Evolutionary conservation across 2,797 vertebrate species (phyloP).

Genomic region (Microctenopoma stevenorrisi): DNA sequence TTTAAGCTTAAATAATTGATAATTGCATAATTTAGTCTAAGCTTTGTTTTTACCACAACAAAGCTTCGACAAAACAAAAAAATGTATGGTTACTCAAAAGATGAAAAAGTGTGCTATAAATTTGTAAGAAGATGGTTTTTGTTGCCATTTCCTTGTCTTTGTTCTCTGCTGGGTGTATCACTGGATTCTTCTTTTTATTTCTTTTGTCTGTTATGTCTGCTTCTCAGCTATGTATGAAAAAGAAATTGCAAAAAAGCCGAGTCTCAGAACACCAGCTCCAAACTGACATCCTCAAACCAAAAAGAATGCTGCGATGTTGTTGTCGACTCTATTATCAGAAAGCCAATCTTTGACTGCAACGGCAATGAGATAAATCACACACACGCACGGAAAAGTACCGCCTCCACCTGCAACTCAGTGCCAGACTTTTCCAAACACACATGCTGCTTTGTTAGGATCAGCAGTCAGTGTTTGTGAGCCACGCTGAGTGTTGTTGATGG

Average conservation of each 20-base stretch:
- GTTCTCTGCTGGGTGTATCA: constrained; percentile 39
- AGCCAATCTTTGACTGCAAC: constrained; percentile 34
- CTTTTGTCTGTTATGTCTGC: constrained; percentile 10
- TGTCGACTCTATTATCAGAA: constrained; percentile 37
- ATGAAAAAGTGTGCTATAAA: constrained; percentile 50
- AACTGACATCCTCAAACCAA: constrained; percentile 10
- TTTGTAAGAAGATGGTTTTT: constrained; percentile 29
- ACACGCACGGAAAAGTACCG: constrained; percentile 13
- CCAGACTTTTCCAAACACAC: constrained; percentile 59
- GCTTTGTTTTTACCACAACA: constrained; percentile 51
- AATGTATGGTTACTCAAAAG: constrained; percentile 18
- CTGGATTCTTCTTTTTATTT: constrained; percentile 3
- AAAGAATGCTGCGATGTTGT: constrained; percentile 32
- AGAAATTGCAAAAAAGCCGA: constrained; percentile 7
- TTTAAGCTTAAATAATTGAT: constrained; percentile 42
- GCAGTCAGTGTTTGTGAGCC: constrained; percentile 62
- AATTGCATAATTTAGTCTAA: not conserved
- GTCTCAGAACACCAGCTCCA: not conserved
- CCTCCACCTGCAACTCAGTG: constrained; percentile 52
- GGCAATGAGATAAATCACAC: constrained; percentile 28
- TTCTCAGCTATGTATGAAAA: constrained; percentile 20
- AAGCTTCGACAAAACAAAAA: constrained; percentile 43
- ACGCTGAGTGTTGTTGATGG: constrained; percentile 71
- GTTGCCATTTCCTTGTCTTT: constrained; percentile 55
- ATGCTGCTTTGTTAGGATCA: constrained; percentile 57